Evolutionary conservation across 53 echinoderm and acorn worm genomes (phyloP).

Genomic region (Temnopleurus reevesii): DNA sequence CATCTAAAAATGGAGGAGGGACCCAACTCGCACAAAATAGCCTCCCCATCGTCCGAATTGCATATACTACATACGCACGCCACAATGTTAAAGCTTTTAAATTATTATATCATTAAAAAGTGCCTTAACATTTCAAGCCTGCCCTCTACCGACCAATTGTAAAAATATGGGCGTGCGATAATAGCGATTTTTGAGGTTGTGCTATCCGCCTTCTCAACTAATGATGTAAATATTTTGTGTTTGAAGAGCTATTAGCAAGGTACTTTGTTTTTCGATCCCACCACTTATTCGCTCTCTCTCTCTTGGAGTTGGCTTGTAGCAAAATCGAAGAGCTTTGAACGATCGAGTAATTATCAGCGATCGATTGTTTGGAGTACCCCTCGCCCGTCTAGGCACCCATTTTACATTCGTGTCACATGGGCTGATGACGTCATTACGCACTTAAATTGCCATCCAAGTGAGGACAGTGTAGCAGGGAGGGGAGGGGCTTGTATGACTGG

Average conservation of each 20-base stretch:
- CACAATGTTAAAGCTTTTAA: no score
- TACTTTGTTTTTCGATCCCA: constrained; percentile 37
- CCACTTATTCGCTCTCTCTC: not conserved
- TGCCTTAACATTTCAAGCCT: no score
- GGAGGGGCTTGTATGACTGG: not conserved
- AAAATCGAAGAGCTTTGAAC: constrained; percentile 31
- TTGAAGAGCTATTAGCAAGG: constrained; percentile 40
- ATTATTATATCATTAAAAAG: no score
- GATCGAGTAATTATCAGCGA: constrained; percentile 33
- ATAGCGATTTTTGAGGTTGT: no score
- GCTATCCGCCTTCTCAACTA: not conserved
- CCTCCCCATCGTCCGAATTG: no score
- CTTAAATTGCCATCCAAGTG: constrained; percentile 9
- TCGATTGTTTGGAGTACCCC: constrained; percentile 38
- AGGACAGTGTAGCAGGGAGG: not conserved
- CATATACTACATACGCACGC: no score
- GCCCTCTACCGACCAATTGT: no score
- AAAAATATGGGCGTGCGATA: no score
- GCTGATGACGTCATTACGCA: constrained; percentile 1
- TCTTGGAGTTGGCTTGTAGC: constrained; percentile 21
- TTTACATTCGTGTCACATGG: constrained; percentile 34
- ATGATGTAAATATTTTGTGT: constrained; percentile 25
- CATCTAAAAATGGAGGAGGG: no score
- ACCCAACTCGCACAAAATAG: no score
- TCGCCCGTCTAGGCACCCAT: constrained; percentile 15